Percentiles rank a stretch among this genome's conserved stretches.
Conservation (phyloP, 2,888 invertebrate species). For the Arge pagana region DNA sequence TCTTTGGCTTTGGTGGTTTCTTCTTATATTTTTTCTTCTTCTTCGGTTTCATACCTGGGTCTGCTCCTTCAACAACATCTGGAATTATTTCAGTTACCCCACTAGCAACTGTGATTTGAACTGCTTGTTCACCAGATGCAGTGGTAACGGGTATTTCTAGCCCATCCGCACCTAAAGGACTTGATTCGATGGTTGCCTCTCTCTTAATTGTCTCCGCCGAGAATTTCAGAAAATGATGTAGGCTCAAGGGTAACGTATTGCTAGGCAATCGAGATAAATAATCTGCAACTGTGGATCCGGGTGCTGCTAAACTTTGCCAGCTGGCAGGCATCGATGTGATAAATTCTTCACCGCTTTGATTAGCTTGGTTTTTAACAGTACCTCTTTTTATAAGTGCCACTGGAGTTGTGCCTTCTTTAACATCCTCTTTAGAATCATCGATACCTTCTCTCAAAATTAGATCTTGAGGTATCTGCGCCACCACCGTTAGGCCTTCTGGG, state of each 20-base stretch:
- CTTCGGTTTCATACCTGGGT: slow-evolving; percentile 60
- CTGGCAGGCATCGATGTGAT: slow-evolving; percentile 61
- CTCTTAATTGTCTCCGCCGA: slow-evolving; percentile 64
- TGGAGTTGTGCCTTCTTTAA: slow-evolving; percentile 58
- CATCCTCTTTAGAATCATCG: slow-evolving; percentile 58
- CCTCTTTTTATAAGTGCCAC: slow-evolving; percentile 60
- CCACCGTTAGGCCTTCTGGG: slow-evolving; percentile 69
- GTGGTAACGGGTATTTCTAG: slow-evolving; percentile 50
- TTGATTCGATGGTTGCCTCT: slow-evolving; percentile 58
- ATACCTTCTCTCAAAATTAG: slow-evolving; percentile 64
- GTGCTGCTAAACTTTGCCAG: slow-evolving; percentile 61
- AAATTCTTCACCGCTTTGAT: slow-evolving; percentile 52
- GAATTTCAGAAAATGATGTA: slow-evolving; percentile 69
- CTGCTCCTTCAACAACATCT: slow-evolving; percentile 53
- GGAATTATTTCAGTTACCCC: slow-evolving; percentile 60
- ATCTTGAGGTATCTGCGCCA: slow-evolving; percentile 73
- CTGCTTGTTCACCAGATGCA: slow-evolving; percentile 57
- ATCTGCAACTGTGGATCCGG: slow-evolving; percentile 60
- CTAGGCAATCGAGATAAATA: slow-evolving; percentile 62
- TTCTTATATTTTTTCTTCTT: slow-evolving; percentile 83
- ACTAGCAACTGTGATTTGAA: slow-evolving; percentile 60
- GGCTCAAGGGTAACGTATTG: slow-evolving; percentile 62
- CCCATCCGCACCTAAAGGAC: slow-evolving; percentile 56
- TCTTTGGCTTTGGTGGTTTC: slow-evolving; percentile 76
- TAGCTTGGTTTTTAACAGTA: slow-evolving; percentile 56